A percentile compares a stretch with the other conserved stretches of the same genome.
Conservation (phyloP, 2,797 vertebrate species). For the Chloroceryle inda region DNA sequence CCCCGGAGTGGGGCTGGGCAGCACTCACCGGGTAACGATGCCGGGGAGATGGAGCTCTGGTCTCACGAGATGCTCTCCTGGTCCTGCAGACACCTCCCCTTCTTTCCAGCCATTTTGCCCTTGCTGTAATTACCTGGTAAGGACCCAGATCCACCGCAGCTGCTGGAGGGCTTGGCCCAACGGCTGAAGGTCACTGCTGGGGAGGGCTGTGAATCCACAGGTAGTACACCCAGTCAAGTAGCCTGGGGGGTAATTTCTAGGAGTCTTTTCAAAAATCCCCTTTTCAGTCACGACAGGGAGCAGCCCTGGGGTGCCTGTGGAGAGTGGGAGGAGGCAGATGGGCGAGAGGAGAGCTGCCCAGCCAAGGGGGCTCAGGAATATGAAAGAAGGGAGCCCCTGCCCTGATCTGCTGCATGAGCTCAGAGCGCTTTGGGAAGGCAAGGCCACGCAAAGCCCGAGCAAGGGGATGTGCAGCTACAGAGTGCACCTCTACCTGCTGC, state of each 20-base stretch:
- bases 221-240: fast-evolving
- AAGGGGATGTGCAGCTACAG: fast-evolving
- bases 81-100: fast-evolving
- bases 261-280: neutral
- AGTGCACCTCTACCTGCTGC: fast-evolving
- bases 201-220: fast-evolving
- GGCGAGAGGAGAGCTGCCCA: neutral
- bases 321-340: neutral
- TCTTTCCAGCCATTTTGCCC: neutral
- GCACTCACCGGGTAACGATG: fast-evolving
- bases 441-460: fast-evolving
- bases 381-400: fast-evolving
- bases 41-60: fast-evolving
- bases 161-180: neutral
- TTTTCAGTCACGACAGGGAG: fast-evolving
- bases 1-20: fast-evolving
- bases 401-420: fast-evolving
- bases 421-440: fast-evolving
- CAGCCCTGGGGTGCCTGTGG: neutral
- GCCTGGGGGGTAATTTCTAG: too few relatives aligned
- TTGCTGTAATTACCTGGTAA: neutral
- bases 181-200: fast-evolving
- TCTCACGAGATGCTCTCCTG: fast-evolving
- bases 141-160: fast-evolving
- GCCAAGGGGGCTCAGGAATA: fast-evolving